These are phyloP conservation scores for Hydroisotoma schaefferi DNA, from an alignment of 2,888 invertebrate genomes.

Conservation along the genomic window DNA sequence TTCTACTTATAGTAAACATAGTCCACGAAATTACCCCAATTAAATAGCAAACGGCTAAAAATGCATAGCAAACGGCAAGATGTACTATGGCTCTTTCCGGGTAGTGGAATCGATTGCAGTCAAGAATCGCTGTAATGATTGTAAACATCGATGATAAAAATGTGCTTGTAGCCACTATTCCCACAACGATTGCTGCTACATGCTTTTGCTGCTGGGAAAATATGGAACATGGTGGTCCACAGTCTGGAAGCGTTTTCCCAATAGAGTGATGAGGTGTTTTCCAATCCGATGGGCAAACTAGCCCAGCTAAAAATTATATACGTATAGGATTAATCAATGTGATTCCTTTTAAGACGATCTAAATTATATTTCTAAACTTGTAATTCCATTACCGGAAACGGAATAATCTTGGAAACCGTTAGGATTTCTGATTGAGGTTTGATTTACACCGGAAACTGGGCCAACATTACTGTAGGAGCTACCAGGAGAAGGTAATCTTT, in stretches of 20 bases:
- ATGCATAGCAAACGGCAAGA: conserved; percentile 89
- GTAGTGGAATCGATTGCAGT: conserved; percentile 91
- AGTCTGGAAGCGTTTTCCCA: conserved; percentile 56
- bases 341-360: too few species aligned
- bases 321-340: too few species aligned
- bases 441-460: too few species aligned
- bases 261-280: conserved; percentile 41
- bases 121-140: conserved; percentile 87
- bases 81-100: conserved; percentile 98
- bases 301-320: too few species aligned
- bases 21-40: conserved; percentile 56
- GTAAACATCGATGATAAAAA: conserved; percentile 88
- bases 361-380: too few species aligned
- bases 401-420: too few species aligned
- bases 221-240: conserved; percentile 89
- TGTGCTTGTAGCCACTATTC: conserved; percentile 87
- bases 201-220: conserved; percentile 76
- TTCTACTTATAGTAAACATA: conserved; percentile 28
- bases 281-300: conserved; percentile 44
- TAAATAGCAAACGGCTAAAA: conserved; percentile 85
- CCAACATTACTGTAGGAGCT: too few species aligned
- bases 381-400: too few species aligned
- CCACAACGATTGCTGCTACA: conserved; percentile 87
- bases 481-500: too few species aligned
- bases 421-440: too few species aligned